Evolutionary conservation across 1,140 invertebrate species (phyloP), one percentile per base, ranked within the genome.

Genomic region (Drosophila athabasca): DNA sequence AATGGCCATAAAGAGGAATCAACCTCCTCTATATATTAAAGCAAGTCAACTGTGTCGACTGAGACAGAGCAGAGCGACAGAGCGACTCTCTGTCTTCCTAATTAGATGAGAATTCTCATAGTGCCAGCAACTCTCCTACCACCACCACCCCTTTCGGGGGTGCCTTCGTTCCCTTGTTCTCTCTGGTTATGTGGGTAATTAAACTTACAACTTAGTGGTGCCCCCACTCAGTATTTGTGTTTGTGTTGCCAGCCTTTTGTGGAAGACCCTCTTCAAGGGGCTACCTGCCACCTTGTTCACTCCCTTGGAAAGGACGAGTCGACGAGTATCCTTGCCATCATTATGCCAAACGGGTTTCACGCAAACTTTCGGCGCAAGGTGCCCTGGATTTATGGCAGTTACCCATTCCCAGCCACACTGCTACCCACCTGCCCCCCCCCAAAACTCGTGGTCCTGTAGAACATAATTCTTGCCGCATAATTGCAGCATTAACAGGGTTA

Each of bases 401-500:
- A 73, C 69, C 66, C 52, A 69, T 35, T n/a, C n/a, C n/a, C n/a
- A n/a, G n/a, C n/a, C n/a, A n/a, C n/a, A n/a, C n/a, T n/a, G n/a
- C n/a, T n/a, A n/a, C n/a, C 4, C 44, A 62, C 59, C 59, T 35
- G 48, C 35, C 7, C 8, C 35, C 55, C 15, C 3, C 62, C 4
- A 6, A 46, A 62, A 15, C 54, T 54, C 8, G 29, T 8, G 53
- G 41, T 45, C 24, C 55, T 44, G 31, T 11, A 29, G 53, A 76
- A 81, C 82, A 85, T 82, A 54, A 85, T 82, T 82, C 80, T 59
- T 76, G 75, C 65, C 82, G 83, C 82, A 85, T 85, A 85, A 85
- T 85, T 87, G 83, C 82, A 87, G 85, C 83, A 85, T 85, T 85
- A 85, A 87, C 82, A 69, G 62, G 82, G 78, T 87, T 85, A 85